Conservation (phyloP, 2,113 vertebrate species). For the Phyllostomus discolor region DNA sequence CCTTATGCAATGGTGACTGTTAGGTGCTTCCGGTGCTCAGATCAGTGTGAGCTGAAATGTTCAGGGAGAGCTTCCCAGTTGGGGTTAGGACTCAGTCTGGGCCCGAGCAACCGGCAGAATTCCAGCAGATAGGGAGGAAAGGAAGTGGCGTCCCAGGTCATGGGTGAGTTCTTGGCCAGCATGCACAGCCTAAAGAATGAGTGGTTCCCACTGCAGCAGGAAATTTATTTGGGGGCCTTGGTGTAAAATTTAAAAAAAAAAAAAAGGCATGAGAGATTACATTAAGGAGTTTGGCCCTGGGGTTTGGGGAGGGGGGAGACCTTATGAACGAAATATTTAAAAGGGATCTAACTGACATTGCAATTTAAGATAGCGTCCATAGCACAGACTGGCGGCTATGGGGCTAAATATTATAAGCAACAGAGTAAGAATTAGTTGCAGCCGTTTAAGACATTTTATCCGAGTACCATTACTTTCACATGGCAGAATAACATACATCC, state of each 20-base stretch:
- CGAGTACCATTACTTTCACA: not conserved
- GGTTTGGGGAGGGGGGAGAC: not conserved
- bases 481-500: not conserved
- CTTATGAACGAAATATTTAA: not conserved
- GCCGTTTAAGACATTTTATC: not conserved
- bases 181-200: not conserved
- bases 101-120: not conserved
- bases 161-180: not conserved
- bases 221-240: not conserved
- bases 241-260: not conserved
- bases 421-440: not conserved
- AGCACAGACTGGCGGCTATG: not conserved
- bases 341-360: not conserved
- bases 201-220: not conserved
- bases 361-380: not conserved
- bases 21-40: not conserved
- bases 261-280: not conserved
- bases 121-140: not conserved
- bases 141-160: not conserved
- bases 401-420: not conserved
- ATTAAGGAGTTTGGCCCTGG: not conserved
- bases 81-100: not conserved
- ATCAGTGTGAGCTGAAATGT: not conserved
- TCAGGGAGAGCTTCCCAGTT: not conserved
- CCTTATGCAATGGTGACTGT: not conserved